Evolutionary conservation across 2,888 invertebrate genomes (phyloP), one percentile per base, ranked within the genome.

Genomic region (Acrobasis suavella): DNA sequence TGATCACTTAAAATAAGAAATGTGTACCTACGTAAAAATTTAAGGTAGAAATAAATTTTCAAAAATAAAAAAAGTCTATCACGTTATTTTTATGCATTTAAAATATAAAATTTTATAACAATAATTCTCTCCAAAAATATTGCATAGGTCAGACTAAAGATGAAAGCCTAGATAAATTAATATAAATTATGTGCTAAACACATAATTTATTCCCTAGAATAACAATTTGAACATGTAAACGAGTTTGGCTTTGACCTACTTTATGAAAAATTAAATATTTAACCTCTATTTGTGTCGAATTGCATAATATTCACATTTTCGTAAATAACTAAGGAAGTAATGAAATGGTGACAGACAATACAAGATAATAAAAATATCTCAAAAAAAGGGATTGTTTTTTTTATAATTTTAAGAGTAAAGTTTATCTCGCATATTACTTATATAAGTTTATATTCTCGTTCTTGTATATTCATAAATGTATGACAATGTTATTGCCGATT

Each of bases 161-260:
- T 39, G 39, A 39, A 16, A 38, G 56, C 16, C 51, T 56, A 10
- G 39, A 39, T 56, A 56, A 39, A 42, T 56, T 42, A 17, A n/a
- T n/a, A n/a, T n/a, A n/a, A n/a, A n/a, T n/a, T n/a, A n/a, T n/a
- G n/a, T n/a, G n/a, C n/a, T n/a, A n/a, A 42, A 17, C 15, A 17
- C 39, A 56, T 56, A 56, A 39, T 56, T 9, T 56, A 39, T 56
- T 14, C 38, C 17, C 22, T 56, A 56, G 15, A 15, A 39, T 39
- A 38, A 56, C 52, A 52, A 52, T 52, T 32, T 52, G 6, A 22
- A 52, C 17, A 52, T 56, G 42, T n/a, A 56, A 56, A 56, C 42
- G 38, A 39, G 39, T 39, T 56, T 38, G 38, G 38, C 56, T 39
- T 56, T 56, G 56, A 39, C 56, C 56, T 56, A 56, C n/a, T 14